Percentiles rank a stretch among this genome's conserved stretches.
Conservation (phyloP, 2,113 vertebrate species). For the Peromyscus leucopus region DNA sequence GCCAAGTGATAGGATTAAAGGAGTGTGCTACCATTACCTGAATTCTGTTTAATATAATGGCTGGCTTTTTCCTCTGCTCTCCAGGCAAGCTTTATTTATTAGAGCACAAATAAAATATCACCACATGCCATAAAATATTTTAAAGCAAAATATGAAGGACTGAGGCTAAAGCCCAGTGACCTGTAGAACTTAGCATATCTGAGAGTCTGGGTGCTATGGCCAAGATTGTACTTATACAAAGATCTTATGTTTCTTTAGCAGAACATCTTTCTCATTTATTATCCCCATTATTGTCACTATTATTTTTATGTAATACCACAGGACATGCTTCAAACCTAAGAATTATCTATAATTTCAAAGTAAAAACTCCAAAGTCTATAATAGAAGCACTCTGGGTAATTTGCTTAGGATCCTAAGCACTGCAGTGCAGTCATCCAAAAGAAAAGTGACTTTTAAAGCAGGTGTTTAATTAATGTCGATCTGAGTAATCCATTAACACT, state of each 20-base stretch:
- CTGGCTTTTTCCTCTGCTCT: no score
- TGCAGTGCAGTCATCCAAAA: conserved; percentile 61
- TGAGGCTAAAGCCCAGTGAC: background rate
- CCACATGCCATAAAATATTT: background rate
- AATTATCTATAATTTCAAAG: conserved; percentile 58
- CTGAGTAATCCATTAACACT: conserved; percentile 64
- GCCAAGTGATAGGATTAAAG: no score
- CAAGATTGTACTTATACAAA: background rate
- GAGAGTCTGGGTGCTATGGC: background rate
- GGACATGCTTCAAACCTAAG: background rate
- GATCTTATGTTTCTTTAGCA: conserved; percentile 32
- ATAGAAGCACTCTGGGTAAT: conserved; percentile 63
- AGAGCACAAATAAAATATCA: no score
- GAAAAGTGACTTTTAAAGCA: conserved; percentile 82
- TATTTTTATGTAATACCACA: background rate
- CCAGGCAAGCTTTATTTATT: no score
- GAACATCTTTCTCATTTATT: conserved; percentile 54
- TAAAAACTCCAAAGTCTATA: conserved; percentile 59
- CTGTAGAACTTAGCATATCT: background rate
- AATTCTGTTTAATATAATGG: no score
- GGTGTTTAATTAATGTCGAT: conserved; percentile 79
- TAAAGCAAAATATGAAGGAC: background rate
- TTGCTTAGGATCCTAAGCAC: conserved; percentile 51
- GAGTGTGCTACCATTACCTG: no score
- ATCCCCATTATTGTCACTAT: background rate